Evolutionary conservation across 2,888 invertebrate genomes (phyloP).

Genomic region (Rhingia campestris): DNA sequence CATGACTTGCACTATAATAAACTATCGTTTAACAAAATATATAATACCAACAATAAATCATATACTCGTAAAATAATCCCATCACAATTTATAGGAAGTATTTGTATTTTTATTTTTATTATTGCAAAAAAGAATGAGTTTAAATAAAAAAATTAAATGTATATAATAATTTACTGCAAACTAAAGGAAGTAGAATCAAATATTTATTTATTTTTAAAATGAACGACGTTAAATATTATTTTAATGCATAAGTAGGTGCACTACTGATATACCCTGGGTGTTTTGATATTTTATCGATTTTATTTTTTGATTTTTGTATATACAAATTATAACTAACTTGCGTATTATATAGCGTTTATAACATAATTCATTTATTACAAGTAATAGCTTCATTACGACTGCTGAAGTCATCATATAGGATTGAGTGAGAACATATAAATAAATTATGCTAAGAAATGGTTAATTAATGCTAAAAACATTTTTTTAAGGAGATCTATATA

Average conservation of each 20-base stretch:
- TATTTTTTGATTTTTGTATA: constrained; percentile 40
- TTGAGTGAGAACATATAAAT: not conserved
- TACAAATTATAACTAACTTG: constrained; percentile 9
- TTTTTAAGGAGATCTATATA: not conserved
- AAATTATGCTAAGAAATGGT: not conserved
- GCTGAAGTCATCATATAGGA: not conserved
- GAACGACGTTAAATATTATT: constrained; percentile 30
- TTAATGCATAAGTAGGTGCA: constrained; percentile 62
- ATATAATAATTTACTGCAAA: constrained; percentile 18
- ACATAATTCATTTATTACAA: constrained; percentile 1
- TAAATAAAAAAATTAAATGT: constrained; percentile 39
- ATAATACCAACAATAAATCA: constrained; percentile 29
- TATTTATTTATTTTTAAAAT: constrained; percentile 14
- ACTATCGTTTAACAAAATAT: constrained; percentile 34
- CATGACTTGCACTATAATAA: constrained; percentile 66
- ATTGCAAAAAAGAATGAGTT: constrained; percentile 37
- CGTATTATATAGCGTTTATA: not conserved
- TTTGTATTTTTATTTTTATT: constrained; percentile 42
- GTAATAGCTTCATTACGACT: not conserved
- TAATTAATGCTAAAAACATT: not conserved
- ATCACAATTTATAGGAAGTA: constrained; percentile 45
- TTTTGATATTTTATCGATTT: constrained; percentile 49
- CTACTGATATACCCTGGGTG: constrained; percentile 75
- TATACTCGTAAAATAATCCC: constrained; percentile 24
- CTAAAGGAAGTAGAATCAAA: constrained; percentile 33